Percentiles rank a stretch among this genome's conserved stretches.
phyloP scores from a whole-genome alignment of 1,140 invertebrate genomes.

The Metaphire vulgaris region DNA sequence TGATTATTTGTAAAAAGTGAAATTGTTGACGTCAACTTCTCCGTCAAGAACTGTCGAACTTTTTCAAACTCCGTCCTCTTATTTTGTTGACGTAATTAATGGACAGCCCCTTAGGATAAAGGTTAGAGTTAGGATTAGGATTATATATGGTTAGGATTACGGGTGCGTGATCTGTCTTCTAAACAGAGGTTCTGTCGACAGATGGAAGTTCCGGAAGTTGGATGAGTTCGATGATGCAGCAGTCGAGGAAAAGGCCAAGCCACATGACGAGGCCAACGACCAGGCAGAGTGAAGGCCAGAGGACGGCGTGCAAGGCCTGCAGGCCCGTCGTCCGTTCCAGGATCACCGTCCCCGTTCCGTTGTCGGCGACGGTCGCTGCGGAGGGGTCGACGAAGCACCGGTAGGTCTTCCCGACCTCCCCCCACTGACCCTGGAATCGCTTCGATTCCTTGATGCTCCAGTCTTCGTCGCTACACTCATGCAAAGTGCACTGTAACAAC shows the following conservation, averaged over 20 bases:
- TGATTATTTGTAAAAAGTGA: too few species aligned
- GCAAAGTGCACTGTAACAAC: slow-evolving; percentile 18
- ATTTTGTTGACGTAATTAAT: too few species aligned
- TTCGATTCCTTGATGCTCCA: slow-evolving; percentile 20
- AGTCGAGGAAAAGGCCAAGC: slow-evolving; percentile 20
- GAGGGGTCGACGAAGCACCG: background rate
- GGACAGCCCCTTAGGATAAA: too few species aligned
- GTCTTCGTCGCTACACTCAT: slow-evolving; percentile 22
- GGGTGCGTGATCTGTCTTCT: too few species aligned
- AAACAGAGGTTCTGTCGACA: background rate
- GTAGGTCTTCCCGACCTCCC: slow-evolving; percentile 6
- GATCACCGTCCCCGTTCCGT: background rate
- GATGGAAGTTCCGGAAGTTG: background rate
- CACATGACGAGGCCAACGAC: background rate
- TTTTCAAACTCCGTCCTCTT: too few species aligned
- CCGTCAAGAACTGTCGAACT: too few species aligned
- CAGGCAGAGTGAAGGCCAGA: slow-evolving; percentile 12
- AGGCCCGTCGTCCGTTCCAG: background rate
- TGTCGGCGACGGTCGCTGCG: background rate
- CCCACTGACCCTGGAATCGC: slow-evolving; percentile 15
- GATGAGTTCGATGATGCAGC: slow-evolving; percentile 19
- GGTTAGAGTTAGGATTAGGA: too few species aligned
- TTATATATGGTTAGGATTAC: too few species aligned
- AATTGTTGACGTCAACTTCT: too few species aligned
- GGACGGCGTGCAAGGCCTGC: slow-evolving; percentile 16